A percentile compares a stretch with the other conserved stretches of the same genome.
Conservation (phyloP, 2,797 vertebrate species). For the Coregonus sp. region DNA sequence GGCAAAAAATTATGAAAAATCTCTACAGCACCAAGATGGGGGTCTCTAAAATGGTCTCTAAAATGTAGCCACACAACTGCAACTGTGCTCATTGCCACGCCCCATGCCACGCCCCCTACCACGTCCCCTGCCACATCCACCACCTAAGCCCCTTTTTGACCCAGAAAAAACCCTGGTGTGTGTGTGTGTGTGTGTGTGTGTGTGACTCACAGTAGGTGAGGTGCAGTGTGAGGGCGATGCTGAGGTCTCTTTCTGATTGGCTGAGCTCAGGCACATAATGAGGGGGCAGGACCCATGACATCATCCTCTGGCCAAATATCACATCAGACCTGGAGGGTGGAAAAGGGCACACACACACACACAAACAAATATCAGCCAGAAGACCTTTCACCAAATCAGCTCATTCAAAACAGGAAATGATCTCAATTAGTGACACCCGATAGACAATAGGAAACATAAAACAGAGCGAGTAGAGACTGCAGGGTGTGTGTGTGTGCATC, state of each 20-base stretch:
- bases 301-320: slow-evolving; percentile 56
- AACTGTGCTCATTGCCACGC: too few species aligned
- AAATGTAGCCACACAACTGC: too few species aligned
- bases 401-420: not conserved
- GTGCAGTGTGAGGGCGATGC: slow-evolving; percentile 78
- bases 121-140: too few species aligned
- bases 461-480: not conserved
- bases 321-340: slow-evolving; percentile 44
- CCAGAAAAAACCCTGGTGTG: not conserved
- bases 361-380: slow-evolving; percentile 2
- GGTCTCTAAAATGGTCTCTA: too few species aligned
- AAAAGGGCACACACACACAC: not conserved
- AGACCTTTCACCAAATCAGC: not conserved
- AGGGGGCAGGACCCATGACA: slow-evolving; percentile 59
- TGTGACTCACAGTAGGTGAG: slow-evolving; percentile 68
- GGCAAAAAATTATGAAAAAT: too few species aligned
- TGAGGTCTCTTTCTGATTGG: slow-evolving; percentile 69
- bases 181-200: not conserved
- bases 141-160: too few species aligned
- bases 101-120: too few species aligned
- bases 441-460: not conserved
- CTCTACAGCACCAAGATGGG: too few species aligned
- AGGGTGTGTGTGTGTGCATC: slow-evolving; percentile 5
- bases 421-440: not conserved
- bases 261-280: slow-evolving; percentile 41